Evolutionary conservation across 2,888 invertebrate genomes (phyloP), one percentile per base, ranked within the genome.

Genomic region (Agrotis exclamationis): DNA sequence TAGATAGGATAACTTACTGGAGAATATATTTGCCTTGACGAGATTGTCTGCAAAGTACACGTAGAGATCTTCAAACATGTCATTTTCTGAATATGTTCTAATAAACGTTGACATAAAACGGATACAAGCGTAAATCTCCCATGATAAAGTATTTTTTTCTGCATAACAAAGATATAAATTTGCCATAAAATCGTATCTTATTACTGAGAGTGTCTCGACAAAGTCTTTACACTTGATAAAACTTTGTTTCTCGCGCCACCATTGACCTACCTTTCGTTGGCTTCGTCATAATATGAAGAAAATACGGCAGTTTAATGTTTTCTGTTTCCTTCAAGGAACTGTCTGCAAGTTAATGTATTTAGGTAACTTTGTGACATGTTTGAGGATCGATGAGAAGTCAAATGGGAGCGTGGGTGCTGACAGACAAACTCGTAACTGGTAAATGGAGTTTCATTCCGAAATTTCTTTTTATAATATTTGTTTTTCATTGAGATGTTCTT

Each of bases 151-250:
- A 85, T 89, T 89, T 85, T 33, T 79, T 87, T 86, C 71, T 76
- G 78, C 85, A 89, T 85, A 89, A 88, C 88, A 89, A 86, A 88
- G 84, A 87, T 83, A 89, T 89, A 90, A 90, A 89, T 90, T 89
- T 81, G 79, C 85, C 86, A 89, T 90, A 91, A 91, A 91, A 86
- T 88, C 87, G 67, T 77, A 82, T 85, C 90, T 90, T 93, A 92
- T 89, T 89, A 88, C 88, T 62, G 63, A 59, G 82, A 87, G 86
- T 85, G 86, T 86, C 86, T 83, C 86, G 83, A 84, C 86, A 87
- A 90, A 88, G 86, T 90, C 89, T 90, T 89, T 88, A 88, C 86
- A 89, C 83, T 87, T 89, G 90, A 92, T 90, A 91, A 91, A 91
- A 90, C 88, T 91, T 92, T 88, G 88, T 84, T 87, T 86, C 87